phyloP scores from a whole-genome alignment of 1,140 invertebrate genomes.

The Zaprionus tsacasi region DNA sequence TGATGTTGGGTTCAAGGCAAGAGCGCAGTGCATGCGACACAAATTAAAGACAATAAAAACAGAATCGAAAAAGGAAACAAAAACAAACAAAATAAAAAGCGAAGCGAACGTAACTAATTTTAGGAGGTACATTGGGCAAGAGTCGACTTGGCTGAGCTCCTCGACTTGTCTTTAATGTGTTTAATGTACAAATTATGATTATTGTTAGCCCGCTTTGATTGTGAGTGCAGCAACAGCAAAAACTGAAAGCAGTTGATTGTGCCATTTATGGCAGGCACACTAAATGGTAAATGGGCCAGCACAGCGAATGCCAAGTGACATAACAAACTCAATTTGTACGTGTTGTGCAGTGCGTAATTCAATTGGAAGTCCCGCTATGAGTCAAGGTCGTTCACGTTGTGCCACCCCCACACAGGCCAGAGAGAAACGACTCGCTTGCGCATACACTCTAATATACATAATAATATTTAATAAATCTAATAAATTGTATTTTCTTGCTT shows the following conservation, averaged over 20 bases:
- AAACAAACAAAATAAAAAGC: constrained; percentile 5
- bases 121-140: constrained; percentile 51
- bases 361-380: constrained; percentile 37
- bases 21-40: constrained; percentile 16
- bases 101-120: constrained; percentile 58
- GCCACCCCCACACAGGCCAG: constrained; percentile 16
- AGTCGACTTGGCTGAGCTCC: constrained; percentile 20
- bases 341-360: constrained; percentile 48
- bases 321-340: constrained; percentile 64
- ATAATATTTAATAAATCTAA: constrained; percentile 75
- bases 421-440: constrained; percentile 4
- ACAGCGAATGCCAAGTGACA: constrained; percentile 66
- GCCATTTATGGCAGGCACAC: constrained; percentile 71
- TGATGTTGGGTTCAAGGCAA: constrained; percentile 36
- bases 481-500: constrained; percentile 53
- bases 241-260: constrained; percentile 60
- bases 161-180: constrained; percentile 61
- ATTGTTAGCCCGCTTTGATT: constrained; percentile 13
- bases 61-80: not conserved
- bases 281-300: constrained; percentile 70
- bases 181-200: constrained; percentile 78
- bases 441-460: constrained; percentile 47
- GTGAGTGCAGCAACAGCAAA: too few relatives aligned
- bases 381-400: constrained; percentile 62
- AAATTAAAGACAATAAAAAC: constrained; percentile 23